These are phyloP conservation scores for Tetramorium parvispinum DNA, from an alignment of 1,140 invertebrate species.

Conservation along the genomic window DNA sequence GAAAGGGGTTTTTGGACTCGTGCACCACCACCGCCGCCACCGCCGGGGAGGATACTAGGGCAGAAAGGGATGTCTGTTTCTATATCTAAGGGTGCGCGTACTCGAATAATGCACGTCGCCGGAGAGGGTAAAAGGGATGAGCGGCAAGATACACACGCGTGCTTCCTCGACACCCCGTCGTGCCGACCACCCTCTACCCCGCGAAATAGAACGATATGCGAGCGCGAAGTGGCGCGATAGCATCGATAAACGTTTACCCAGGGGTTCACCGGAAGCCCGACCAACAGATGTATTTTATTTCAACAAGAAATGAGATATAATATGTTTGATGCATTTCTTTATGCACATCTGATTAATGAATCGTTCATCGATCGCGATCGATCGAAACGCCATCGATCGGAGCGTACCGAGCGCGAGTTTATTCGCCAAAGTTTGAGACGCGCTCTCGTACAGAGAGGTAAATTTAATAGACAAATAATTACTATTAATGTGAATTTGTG, in stretches of 20 bases:
- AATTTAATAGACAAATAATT: conserved; percentile 59
- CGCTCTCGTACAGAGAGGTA: not conserved
- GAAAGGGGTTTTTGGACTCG: conserved; percentile 47
- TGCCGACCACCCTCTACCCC: not conserved
- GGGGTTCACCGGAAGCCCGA: not conserved
- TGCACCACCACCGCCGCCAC: conserved; percentile 24
- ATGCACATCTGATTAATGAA: conserved; percentile 1
- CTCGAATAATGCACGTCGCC: conserved; percentile 47
- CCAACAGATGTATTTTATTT: conserved; percentile 17
- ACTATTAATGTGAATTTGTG: conserved; percentile 41
- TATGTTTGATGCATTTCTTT: not conserved
- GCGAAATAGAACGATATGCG: conserved; percentile 39
- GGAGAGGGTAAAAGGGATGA: conserved; percentile 4
- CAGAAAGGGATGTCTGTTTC: conserved; percentile 65
- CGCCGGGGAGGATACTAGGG: conserved; percentile 11
- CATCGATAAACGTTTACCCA: conserved; percentile 40
- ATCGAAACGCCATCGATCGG: not conserved
- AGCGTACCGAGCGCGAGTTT: not conserved
- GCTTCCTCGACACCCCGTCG: conserved; percentile 10
- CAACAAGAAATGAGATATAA: not conserved
- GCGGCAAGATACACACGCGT: conserved; percentile 12
- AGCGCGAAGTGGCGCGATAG: conserved; percentile 30
- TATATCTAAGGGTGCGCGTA: conserved; percentile 40
- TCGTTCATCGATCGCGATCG: not conserved
- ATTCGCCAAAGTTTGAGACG: not conserved